phyloP scores from a whole-genome alignment of 1,140 invertebrate species.

The Caenorhabditis brenneri region DNA sequence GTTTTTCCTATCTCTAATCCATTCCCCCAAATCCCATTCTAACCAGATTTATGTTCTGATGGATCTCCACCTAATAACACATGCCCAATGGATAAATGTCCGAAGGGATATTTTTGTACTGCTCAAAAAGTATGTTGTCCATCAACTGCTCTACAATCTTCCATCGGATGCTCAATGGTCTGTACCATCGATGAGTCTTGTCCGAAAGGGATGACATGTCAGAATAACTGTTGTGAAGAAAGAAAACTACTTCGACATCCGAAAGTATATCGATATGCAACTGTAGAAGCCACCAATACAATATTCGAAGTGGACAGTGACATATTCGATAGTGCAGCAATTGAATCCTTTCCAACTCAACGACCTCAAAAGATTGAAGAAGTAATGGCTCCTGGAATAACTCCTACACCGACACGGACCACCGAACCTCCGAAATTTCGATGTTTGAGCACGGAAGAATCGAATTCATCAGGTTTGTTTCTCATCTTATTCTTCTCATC shows the following conservation, averaged over 20 bases:
- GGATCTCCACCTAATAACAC: constrained; percentile 46
- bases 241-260: constrained; percentile 46
- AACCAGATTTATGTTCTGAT: constrained; percentile 53
- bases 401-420: constrained; percentile 9
- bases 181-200: constrained; percentile 45
- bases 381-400: constrained; percentile 21
- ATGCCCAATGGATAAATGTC: constrained; percentile 32
- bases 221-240: constrained; percentile 39
- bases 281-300: not conserved
- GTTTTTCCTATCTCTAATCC: not conserved
- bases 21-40: not conserved
- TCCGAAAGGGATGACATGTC: constrained; percentile 41
- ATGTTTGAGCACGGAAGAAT: constrained; percentile 31
- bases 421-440: constrained; percentile 16
- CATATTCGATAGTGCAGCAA: constrained; percentile 1
- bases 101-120: constrained; percentile 41
- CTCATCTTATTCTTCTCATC: not conserved
- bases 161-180: constrained; percentile 13
- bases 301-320: not conserved
- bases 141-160: constrained; percentile 34
- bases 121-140: constrained; percentile 48
- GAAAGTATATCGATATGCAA: constrained; percentile 37
- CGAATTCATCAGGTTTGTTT: constrained; percentile 20
- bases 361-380: not conserved
- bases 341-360: constrained; percentile 28